Conservation (phyloP, 1,140 invertebrate genomes). For the Saccostrea echinata region DNA sequence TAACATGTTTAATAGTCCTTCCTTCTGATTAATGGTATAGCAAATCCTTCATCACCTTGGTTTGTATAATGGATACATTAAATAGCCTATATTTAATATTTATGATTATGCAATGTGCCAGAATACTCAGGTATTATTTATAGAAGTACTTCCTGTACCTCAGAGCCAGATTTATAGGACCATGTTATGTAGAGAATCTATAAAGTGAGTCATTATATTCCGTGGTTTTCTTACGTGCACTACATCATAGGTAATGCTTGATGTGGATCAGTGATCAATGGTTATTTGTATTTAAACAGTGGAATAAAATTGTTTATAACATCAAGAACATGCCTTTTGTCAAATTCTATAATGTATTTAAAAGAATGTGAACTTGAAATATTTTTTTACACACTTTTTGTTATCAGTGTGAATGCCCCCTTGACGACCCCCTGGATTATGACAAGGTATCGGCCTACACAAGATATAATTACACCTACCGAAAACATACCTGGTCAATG, state of each 20-base stretch:
- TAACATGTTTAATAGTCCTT: no score
- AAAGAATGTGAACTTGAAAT: constrained; percentile 6
- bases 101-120: not conserved
- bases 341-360: not conserved
- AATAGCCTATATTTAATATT: not conserved
- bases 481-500: constrained; percentile 33
- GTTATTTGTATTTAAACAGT: not conserved
- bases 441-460: constrained; percentile 28
- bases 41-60: no score
- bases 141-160: not conserved
- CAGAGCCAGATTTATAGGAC: not conserved
- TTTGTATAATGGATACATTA: not conserved
- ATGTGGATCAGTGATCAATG: not conserved
- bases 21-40: no score
- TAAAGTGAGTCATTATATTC: not conserved
- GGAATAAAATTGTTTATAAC: no score
- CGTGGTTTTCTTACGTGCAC: constrained; percentile 1
- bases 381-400: not conserved
- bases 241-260: not conserved
- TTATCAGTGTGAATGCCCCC: not conserved
- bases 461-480: constrained; percentile 2
- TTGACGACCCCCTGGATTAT: not conserved
- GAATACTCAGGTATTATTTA: not conserved
- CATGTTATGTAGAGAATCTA: not conserved
- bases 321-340: not conserved